Conservation (phyloP, 2,888 invertebrate genomes). For the Limulus polyphemus region DNA sequence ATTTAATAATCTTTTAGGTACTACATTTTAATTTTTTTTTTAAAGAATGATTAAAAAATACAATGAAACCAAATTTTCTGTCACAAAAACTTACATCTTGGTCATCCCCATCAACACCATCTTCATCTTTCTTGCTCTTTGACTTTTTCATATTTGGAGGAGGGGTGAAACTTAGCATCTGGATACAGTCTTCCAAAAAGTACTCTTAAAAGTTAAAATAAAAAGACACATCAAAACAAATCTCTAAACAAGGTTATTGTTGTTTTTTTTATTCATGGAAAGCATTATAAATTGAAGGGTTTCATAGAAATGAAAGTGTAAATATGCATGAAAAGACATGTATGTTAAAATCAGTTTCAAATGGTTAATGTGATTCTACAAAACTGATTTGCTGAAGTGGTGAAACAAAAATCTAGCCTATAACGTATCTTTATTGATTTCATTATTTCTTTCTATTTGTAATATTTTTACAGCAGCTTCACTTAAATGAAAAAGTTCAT, state of each 20-base stretch:
- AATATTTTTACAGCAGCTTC: no score
- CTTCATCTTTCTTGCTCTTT: conserved; percentile 15
- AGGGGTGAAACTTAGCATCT: conserved; percentile 70
- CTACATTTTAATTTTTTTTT: no score
- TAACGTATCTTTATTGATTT: no score
- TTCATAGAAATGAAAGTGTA: neutral
- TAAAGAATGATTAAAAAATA: no score
- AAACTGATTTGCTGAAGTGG: no score
- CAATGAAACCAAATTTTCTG: no score
- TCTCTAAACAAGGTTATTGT: neutral
- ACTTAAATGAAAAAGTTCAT: no score
- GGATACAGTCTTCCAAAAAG: conserved; percentile 84
- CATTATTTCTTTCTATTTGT: no score
- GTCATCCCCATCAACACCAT: conserved; percentile 14
- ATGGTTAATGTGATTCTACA: neutral
- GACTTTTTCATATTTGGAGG: conserved; percentile 56
- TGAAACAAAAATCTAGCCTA: no score
- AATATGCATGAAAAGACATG: neutral
- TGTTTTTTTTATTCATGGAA: no score
- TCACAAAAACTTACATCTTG: conserved; percentile 11
- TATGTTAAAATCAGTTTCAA: neutral
- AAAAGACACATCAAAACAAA: neutral
- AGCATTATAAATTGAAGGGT: neutral
- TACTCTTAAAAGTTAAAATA: conserved; percentile 46
- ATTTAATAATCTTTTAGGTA: no score